Percentiles rank a stretch among this genome's conserved stretches.
Conservation (phyloP, 2,888 invertebrate genomes). For the Syrphus vitripennis region DNA sequence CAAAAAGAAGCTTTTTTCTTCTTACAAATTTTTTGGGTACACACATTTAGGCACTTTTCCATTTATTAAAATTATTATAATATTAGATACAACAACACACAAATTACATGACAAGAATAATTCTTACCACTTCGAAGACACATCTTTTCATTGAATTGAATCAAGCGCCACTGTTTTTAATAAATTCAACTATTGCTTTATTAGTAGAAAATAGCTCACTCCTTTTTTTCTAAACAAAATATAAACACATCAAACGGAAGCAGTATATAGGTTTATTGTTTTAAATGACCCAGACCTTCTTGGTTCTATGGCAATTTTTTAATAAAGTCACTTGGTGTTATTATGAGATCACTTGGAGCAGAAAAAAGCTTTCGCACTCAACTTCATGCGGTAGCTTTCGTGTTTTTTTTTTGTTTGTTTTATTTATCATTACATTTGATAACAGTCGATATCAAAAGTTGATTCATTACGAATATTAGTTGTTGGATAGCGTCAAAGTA, state of each 20-base stretch:
- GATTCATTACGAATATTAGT: conserved; percentile 37
- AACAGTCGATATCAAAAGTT: conserved; percentile 32
- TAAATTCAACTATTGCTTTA: not conserved
- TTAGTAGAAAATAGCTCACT: not conserved
- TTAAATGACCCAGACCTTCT: conserved; percentile 52
- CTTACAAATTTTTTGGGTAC: not conserved
- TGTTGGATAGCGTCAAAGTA: conserved; percentile 23
- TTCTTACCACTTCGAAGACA: conserved; percentile 50
- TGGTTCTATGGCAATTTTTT: conserved; percentile 46
- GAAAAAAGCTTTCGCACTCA: conserved; percentile 28
- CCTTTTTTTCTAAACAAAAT: not conserved
- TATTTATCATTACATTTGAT: conserved; percentile 56
- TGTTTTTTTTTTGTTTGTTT: conserved; percentile 22
- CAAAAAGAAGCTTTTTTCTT: not conserved
- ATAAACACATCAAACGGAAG: conserved; percentile 20
- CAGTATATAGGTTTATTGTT: not conserved
- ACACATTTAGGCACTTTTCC: conserved; percentile 22
- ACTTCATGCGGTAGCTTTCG: not conserved
- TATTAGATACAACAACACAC: not conserved
- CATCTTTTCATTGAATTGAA: conserved; percentile 42
- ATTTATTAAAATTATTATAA: conserved; percentile 1
- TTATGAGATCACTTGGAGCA: conserved; percentile 57
- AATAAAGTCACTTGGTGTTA: conserved; percentile 46
- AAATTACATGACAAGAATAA: not conserved
- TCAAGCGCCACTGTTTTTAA: conserved; percentile 24